These are phyloP conservation scores for Hirundichthys speculiger DNA, from an alignment of 2,113 vertebrate species.

Conservation along the genomic window DNA sequence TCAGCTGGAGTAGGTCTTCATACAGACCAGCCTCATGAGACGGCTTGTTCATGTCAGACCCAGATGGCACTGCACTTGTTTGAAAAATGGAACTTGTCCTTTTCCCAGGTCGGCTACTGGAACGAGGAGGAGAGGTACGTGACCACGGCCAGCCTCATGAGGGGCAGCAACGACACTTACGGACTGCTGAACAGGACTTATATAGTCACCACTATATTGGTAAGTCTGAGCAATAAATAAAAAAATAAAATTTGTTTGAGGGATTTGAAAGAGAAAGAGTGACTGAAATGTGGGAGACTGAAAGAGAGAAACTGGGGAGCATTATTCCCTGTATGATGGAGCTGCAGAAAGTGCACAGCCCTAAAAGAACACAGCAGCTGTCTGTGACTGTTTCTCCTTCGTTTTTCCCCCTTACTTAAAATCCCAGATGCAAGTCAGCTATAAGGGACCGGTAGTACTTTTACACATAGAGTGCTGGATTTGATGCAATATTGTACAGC, in stretches of 20 bases:
- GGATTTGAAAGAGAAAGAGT: not conserved
- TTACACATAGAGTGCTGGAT: not conserved
- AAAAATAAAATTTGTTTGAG: conserved; percentile 15
- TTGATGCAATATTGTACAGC: not conserved
- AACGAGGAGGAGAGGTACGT: conserved; percentile 97
- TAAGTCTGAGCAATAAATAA: conserved; percentile 83
- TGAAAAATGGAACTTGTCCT: not conserved
- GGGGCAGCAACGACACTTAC: conserved; percentile 87
- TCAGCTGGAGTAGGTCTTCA: too few species aligned
- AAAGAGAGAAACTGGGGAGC: conserved; percentile 20
- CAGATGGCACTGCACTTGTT: too few species aligned
- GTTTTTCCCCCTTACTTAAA: conserved; percentile 1
- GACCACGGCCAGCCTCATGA: conserved; percentile 85
- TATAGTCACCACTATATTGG: conserved; percentile 97
- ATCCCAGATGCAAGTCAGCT: not conserved
- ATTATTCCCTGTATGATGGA: conserved; percentile 49
- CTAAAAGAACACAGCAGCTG: conserved; percentile 33
- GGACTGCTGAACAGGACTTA: conserved; percentile 95
- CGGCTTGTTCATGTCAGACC: too few species aligned
- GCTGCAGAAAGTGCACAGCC: conserved; percentile 42
- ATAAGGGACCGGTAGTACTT: not conserved
- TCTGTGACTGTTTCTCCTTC: conserved; percentile 44
- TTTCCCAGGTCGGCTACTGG: conserved; percentile 93
- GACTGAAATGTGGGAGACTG: not conserved
- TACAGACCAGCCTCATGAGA: too few species aligned